Percentiles rank a stretch among this genome's conserved stretches.
These are phyloP conservation scores for Mus spicilegus DNA, from an alignment of 2,113 vertebrate species.

Conservation along the genomic window DNA sequence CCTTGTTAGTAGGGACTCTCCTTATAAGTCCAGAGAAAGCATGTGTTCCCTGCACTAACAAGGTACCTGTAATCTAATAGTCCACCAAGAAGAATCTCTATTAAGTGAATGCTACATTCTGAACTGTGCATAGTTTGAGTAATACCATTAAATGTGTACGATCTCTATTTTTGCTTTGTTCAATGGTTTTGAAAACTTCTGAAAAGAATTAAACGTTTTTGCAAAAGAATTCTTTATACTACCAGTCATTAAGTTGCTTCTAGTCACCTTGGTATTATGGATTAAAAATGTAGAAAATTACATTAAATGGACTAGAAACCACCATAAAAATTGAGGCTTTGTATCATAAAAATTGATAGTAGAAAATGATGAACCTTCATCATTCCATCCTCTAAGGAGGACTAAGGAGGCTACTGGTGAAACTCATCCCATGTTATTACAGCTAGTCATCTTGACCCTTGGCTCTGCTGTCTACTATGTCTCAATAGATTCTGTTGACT, in stretches of 20 bases:
- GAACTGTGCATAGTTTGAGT: neutral
- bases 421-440: neutral
- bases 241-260: neutral
- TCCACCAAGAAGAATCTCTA: neutral
- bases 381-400: neutral
- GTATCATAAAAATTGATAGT: neutral
- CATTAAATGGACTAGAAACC: neutral
- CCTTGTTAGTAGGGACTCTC: neutral
- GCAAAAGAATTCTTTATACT: neutral
- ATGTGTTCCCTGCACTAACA: neutral
- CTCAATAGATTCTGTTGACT: neutral
- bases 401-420: neutral
- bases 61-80: neutral
- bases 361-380: neutral
- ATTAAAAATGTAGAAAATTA: conserved; percentile 4
- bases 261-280: neutral
- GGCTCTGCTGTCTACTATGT: neutral
- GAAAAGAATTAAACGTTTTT: conserved; percentile 4
- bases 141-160: neutral
- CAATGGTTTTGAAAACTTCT: neutral
- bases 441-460: conserved; percentile 40
- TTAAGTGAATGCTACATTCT: conserved; percentile 6
- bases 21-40: neutral
- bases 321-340: neutral
- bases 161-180: neutral